Conservation (phyloP, 1,140 invertebrate species). For the Lamellibrachia luymesi region DNA sequence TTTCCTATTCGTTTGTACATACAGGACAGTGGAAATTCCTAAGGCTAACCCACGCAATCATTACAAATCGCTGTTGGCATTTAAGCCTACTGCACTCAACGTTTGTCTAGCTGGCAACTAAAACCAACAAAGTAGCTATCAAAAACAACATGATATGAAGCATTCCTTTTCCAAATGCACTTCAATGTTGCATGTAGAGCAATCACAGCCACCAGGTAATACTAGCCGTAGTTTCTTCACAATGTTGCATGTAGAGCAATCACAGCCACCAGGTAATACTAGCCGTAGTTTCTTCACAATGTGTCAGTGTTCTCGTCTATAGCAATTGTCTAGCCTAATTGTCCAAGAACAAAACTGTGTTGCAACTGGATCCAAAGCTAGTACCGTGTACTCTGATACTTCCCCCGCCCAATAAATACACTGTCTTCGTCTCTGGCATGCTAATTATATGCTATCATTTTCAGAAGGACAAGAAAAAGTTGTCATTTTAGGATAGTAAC, state of each 20-base stretch:
- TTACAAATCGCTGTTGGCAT: neutral
- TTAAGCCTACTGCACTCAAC: neutral
- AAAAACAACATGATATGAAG: neutral
- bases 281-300: neutral
- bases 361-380: neutral
- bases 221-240: neutral
- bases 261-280: neutral
- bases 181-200: neutral
- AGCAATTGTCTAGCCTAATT: conserved; percentile 5
- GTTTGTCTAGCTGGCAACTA: neutral
- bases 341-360: neutral
- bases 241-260: neutral
- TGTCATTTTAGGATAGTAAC: neutral
- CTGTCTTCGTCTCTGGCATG: neutral
- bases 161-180: neutral
- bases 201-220: neutral
- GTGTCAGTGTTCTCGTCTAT: neutral
- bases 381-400: neutral
- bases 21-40: too few species aligned
- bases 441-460: neutral
- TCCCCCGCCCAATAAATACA: neutral
- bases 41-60: neutral
- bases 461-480: neutral
- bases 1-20: too few species aligned
- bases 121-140: neutral